Evolutionary conservation across 2,113 vertebrate species (phyloP).

Genomic region (Myotis davidii): DNA sequence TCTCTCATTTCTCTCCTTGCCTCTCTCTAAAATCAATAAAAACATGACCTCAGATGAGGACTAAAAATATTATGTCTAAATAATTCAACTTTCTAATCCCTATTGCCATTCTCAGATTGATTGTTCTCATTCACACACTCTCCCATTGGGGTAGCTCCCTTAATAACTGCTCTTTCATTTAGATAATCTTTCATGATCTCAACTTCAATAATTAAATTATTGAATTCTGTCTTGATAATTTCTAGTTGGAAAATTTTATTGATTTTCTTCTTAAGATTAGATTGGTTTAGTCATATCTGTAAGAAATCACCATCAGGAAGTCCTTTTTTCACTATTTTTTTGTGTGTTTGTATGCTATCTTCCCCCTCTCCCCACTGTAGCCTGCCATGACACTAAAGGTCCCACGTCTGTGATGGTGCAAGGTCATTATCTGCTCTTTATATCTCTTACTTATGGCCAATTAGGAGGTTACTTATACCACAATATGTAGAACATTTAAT

Average conservation of each 20-base stretch:
- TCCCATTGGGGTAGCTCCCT: background rate
- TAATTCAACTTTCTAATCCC: background rate
- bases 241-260: background rate
- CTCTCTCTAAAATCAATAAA: background rate
- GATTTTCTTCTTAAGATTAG: background rate
- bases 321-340: background rate
- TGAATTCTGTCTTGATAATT: constrained; percentile 26
- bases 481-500: background rate
- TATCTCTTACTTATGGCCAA: background rate
- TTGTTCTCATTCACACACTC: constrained; percentile 4
- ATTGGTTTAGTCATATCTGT: constrained; percentile 10
- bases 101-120: background rate
- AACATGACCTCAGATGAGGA: background rate
- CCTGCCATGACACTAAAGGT: background rate
- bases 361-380: too few relatives aligned
- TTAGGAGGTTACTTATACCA: background rate
- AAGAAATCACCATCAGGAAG: background rate
- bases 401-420: background rate
- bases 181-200: background rate
- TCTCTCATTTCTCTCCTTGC: too few relatives aligned
- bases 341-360: background rate
- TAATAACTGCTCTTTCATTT: background rate
- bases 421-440: background rate
- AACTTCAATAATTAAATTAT: background rate
- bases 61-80: background rate